Conservation (phyloP, 2,797 vertebrate genomes). For the Hippopotamyrus pictus region DNA sequence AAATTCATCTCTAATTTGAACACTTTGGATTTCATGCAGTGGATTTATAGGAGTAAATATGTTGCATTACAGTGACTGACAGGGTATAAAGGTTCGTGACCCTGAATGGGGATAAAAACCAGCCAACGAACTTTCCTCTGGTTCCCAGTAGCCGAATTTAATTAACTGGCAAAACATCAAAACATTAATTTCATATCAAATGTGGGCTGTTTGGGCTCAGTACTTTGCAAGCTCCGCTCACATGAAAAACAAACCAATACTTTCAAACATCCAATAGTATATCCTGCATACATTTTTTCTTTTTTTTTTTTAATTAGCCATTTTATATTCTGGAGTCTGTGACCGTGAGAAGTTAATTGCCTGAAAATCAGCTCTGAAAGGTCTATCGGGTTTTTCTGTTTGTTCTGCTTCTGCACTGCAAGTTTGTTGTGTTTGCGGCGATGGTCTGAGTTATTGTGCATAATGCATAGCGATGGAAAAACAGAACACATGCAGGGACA, state of each 20-base stretch:
- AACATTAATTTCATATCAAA: neutral
- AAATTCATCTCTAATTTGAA: neutral
- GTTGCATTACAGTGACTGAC: neutral
- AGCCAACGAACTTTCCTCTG: neutral
- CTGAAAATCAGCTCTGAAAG: neutral
- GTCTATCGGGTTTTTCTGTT: neutral
- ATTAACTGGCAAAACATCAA: neutral
- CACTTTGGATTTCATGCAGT: neutral
- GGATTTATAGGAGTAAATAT: neutral
- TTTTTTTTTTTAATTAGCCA: neutral
- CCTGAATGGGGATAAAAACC: neutral
- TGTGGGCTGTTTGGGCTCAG: neutral
- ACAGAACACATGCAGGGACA: constrained; percentile 2
- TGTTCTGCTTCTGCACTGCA: neutral
- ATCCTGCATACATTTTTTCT: neutral
- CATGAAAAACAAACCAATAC: neutral
- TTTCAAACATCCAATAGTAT: neutral
- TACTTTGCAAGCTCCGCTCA: neutral
- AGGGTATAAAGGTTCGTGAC: neutral
- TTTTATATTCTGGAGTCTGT: neutral
- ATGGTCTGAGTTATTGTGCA: neutral
- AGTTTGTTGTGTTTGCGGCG: constrained; percentile 5
- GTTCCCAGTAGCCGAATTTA: neutral
- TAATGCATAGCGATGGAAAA: neutral
- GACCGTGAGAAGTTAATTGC: constrained; percentile 2